Evolutionary conservation across 2,797 vertebrate genomes (phyloP), one percentile per base, ranked within the genome.

Genomic region (Mus caroli): DNA sequence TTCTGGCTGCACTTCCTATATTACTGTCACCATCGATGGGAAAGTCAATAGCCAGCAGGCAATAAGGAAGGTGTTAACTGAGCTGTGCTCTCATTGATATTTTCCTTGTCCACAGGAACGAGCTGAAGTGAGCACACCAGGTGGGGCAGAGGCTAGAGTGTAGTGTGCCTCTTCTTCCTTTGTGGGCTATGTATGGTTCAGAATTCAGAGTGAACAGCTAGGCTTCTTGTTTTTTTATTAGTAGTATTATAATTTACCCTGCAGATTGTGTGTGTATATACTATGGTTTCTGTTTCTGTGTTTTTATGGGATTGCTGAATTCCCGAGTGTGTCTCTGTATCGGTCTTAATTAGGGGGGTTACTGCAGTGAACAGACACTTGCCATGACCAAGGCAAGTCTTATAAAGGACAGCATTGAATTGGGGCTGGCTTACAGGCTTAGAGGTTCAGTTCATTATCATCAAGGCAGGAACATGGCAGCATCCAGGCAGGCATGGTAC

Each of bases 91-190:
- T 50, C 24, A 11, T 0, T 19, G 62, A 37, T 10, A 9, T 31
- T 52, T 26, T 67, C 31, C 60, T 9, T 37, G 22, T 90, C 19
- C 22, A 34, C n/a, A 34, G 43, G n/a, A 64, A 40, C 28, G 54
- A 64, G 52, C 37, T 60, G 26, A 2, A 14, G 22, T n/a, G 54
- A 12, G 5, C 37, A 37, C 12, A n/a, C 6, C 22, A 64, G 71
- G 43, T 56, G 14, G 50, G 34, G 58, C 28, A 14, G n/a, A 73
- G 20, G 46, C 58, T 46, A 22, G 69, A 14, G 26, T 24, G 20
- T 1, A 1, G 22, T 3, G 62, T 40, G 0, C 31, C 5, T 6
- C 0, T 40, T 83, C 5, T 43, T 37, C 20, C 34, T 50, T 13
- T 0, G 0, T 2, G 52, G 20, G 13, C 13, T 58, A 4, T 28